Percentiles rank a stretch among this genome's conserved stretches.
Evolutionary conservation across 2,797 vertebrate species (phyloP).

Genomic region (Selene dorsalis): DNA sequence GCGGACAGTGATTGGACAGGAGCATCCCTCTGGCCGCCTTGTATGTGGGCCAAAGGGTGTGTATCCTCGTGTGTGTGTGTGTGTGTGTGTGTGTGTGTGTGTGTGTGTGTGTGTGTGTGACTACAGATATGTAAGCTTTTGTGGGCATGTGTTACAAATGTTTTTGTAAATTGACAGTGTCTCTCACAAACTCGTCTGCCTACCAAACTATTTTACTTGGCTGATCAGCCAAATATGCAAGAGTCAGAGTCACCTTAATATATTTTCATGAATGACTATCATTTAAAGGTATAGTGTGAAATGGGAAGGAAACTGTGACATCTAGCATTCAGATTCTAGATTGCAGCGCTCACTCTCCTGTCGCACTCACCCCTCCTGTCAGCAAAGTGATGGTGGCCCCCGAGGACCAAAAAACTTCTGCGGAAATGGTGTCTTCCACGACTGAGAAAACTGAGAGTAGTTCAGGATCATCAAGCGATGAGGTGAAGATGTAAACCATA

Average conservation of each 20-base stretch:
- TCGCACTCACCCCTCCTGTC: too few relatives aligned
- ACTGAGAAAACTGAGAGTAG: too few relatives aligned
- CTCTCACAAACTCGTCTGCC: background rate
- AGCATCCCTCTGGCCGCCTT: constrained; percentile 76
- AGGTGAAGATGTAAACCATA: too few relatives aligned
- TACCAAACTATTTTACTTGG: background rate
- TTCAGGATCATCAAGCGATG: too few relatives aligned
- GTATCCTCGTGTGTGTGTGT: background rate
- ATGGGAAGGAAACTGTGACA: too few relatives aligned
- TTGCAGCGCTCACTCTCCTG: too few relatives aligned
- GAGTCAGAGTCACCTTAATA: too few relatives aligned
- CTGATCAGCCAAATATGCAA: background rate
- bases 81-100: background rate
- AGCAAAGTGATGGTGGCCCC: too few relatives aligned
- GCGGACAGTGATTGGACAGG: constrained; percentile 81
- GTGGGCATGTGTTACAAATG: constrained; percentile 6
- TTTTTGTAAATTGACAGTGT: background rate
- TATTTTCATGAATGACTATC: background rate
- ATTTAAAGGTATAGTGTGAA: too few relatives aligned
- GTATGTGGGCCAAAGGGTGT: constrained; percentile 64
- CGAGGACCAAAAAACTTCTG: too few relatives aligned
- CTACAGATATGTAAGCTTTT: background rate
- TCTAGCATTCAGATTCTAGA: too few relatives aligned
- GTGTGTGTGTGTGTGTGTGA: background rate
- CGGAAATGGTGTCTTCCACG: too few relatives aligned